Percentiles rank a stretch among this genome's conserved stretches.
Evolutionary conservation across 2,888 invertebrate species (phyloP).

Genomic region (Apotomis capreana): DNA sequence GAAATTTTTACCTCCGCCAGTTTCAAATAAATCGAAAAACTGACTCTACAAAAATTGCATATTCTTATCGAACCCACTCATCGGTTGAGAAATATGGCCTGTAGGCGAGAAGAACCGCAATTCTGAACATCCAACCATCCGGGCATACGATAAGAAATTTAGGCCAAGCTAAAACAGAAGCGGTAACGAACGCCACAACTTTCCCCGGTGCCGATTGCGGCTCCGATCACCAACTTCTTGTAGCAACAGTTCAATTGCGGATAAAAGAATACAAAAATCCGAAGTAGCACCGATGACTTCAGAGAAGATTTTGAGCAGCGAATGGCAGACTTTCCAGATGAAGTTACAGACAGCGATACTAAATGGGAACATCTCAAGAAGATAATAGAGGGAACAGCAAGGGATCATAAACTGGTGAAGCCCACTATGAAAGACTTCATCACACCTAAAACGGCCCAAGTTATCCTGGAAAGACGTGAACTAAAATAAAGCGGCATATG

Average conservation of each 20-base stretch:
- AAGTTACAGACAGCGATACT: neutral
- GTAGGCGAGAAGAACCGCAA: too few species aligned
- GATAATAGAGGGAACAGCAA: neutral
- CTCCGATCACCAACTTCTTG: constrained; percentile 19
- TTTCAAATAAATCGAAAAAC: too few species aligned
- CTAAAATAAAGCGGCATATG: neutral
- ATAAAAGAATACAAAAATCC: constrained; percentile 12
- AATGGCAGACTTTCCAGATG: neutral
- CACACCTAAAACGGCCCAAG: constrained; percentile 11
- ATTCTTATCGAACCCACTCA: too few species aligned
- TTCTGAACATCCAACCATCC: too few species aligned
- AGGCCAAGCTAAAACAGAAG: neutral
- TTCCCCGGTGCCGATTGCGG: constrained; percentile 38
- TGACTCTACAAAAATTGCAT: too few species aligned
- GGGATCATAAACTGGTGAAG: neutral
- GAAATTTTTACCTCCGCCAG: too few species aligned
- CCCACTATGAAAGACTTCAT: neutral
- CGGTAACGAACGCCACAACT: constrained; percentile 21
- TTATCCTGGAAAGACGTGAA: constrained; percentile 23
- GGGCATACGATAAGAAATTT: too few species aligned
- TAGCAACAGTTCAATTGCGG: constrained; percentile 4
- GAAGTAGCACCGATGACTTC: neutral
- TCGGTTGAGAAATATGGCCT: too few species aligned
- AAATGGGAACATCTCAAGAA: constrained; percentile 13
- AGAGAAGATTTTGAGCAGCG: neutral